Evolutionary conservation across 1,140 invertebrate species (phyloP).

Genomic region (Eupristina koningsbergeri): DNA sequence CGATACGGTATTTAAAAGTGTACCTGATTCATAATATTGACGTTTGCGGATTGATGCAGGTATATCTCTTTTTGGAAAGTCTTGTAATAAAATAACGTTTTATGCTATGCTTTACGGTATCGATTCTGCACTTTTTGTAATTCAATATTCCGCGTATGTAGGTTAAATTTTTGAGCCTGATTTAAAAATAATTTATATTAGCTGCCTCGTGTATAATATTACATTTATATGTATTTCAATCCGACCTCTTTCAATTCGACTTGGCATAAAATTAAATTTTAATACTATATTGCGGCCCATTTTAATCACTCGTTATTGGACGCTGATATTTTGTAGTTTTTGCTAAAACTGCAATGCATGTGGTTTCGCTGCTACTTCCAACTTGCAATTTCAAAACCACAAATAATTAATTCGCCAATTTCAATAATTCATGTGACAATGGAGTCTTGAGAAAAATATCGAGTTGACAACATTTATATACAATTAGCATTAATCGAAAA

Average conservation of each 20-base stretch:
- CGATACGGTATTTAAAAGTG: not conserved
- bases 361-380: too few species aligned
- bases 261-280: not conserved
- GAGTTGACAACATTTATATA: not conserved
- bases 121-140: not conserved
- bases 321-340: too few species aligned
- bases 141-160: not conserved
- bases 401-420: not conserved
- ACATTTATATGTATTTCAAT: not conserved
- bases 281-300: not conserved
- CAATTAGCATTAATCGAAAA: not conserved
- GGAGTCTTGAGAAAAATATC: not conserved
- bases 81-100: not conserved
- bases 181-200: not conserved
- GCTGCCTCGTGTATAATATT: too few species aligned
- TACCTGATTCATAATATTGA: constrained; percentile 14
- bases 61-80: not conserved
- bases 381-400: not conserved
- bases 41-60: not conserved
- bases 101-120: not conserved
- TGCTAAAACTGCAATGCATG: too few species aligned
- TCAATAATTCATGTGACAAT: constrained; percentile 1
- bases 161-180: not conserved
- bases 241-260: not conserved
- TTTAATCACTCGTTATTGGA: too few species aligned